Evolutionary conservation across 2,797 vertebrate species (phyloP).

Genomic region (Luscinia luscinia): DNA sequence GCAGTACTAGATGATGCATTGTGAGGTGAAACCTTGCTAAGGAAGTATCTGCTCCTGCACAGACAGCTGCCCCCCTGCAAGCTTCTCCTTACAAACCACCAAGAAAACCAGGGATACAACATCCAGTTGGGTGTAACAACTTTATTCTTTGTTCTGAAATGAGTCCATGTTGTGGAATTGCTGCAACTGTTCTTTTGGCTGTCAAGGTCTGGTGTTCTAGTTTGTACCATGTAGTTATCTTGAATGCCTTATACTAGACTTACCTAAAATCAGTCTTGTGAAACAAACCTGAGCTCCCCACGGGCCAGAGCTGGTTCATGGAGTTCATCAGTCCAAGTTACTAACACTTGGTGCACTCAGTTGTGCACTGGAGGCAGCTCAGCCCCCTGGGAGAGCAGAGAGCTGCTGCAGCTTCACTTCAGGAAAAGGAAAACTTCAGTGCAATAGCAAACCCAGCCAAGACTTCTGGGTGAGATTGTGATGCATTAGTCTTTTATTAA

Average conservation of each 20-base stretch:
- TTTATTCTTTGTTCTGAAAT: not conserved
- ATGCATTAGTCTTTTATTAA: slow-evolving; percentile 9
- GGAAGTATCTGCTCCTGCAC: not conserved
- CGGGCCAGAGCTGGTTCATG: not conserved
- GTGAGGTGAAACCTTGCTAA: not conserved
- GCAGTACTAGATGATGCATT: not conserved
- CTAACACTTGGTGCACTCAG: fast-evolving
- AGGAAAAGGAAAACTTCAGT: not conserved
- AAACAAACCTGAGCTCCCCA: fast-evolving
- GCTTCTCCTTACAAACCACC: not conserved
- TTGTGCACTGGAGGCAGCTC: not conserved
- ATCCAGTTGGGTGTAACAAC: fast-evolving
- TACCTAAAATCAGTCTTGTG: not conserved
- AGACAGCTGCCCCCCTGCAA: not conserved
- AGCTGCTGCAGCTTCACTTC: not conserved
- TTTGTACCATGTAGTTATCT: not conserved
- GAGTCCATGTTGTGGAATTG: not conserved
- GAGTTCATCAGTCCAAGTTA: not conserved
- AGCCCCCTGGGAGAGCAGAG: not conserved
- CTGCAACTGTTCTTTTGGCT: not conserved
- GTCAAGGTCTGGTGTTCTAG: not conserved
- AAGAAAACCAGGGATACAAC: not conserved
- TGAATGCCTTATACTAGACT: not conserved
- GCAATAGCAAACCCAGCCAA: not conserved
- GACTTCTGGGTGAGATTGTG: not conserved